Conservation (phyloP, 1,140 invertebrate genomes). For the Leptopilina clavipes region DNA sequence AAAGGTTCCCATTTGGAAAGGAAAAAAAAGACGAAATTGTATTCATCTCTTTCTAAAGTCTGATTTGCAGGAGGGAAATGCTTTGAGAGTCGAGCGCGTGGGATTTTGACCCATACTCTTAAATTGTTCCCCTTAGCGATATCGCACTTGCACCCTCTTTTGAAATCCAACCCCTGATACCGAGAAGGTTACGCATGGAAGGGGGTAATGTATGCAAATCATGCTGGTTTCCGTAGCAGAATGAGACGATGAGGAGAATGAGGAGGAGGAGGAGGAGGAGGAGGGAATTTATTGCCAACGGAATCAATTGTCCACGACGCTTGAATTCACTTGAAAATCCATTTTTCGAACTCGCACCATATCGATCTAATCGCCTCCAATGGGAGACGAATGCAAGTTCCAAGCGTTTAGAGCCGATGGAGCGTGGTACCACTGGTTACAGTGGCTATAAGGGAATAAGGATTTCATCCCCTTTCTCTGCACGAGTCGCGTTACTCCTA, state of each 20-base stretch:
- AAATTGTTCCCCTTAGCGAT: slow-evolving; percentile 23
- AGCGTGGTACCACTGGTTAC: slow-evolving; percentile 44
- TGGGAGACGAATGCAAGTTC: slow-evolving; percentile 48
- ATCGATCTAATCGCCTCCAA: slow-evolving; percentile 56
- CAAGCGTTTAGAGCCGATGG: slow-evolving; percentile 43
- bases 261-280: slow-evolving; percentile 11
- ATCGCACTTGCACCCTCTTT: slow-evolving; percentile 27
- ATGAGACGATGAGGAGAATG: slow-evolving; percentile 2
- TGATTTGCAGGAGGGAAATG: neutral
- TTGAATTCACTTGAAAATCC: slow-evolving; percentile 57
- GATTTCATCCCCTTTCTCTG: slow-evolving; percentile 43
- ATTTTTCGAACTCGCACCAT: slow-evolving; percentile 55
- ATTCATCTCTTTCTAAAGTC: neutral
- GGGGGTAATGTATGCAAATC: slow-evolving; percentile 59
- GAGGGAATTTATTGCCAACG: slow-evolving; percentile 55
- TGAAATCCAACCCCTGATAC: slow-evolving; percentile 25
- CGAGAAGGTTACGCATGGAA: slow-evolving; percentile 35
- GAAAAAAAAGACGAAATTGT: neutral
- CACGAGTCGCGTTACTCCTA: slow-evolving; percentile 23
- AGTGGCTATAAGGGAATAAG: slow-evolving; percentile 46
- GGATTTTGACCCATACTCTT: slow-evolving; percentile 3
- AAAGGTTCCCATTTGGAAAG: neutral
- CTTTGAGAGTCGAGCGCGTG: neutral
- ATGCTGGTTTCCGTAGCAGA: slow-evolving; percentile 54
- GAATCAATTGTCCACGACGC: slow-evolving; percentile 57